Base-by-base conservation (phyloP, 2,888 invertebrate genomes). In the Chrysotoxum bicinctum region DNA sequence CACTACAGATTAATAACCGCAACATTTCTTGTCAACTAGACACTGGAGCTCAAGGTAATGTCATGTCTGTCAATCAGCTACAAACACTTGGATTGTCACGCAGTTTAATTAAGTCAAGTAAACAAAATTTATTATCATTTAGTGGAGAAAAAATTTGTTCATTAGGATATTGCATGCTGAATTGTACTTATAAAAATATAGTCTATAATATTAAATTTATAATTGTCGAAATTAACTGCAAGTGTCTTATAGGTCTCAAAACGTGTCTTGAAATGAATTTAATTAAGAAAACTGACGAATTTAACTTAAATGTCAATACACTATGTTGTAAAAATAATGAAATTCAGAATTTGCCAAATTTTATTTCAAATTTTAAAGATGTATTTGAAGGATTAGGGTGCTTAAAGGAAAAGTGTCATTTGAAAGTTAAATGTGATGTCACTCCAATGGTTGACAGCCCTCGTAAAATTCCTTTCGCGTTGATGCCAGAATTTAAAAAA, bases 371-470 rank as follows among this genome's bases (percentile, higher is more conserved):
- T 14, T 58, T 19, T 69, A 54, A 54, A 45, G 56, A 70, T 56
- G 56, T 70, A n/a, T 70, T 70, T 56, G 32, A 43, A 40, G 56
- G 69, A 14, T 56, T 72, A 58, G 58, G 70, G 12, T 58, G 70
- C 3, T 48, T 72, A 48, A 72, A 72, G 16, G 56, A 58, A 58
- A 58, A 72, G 14, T 58, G 56, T 14, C 69, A 70, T 70, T 70
- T 70, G 1, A 54, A 72, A 37, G 56, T 58, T 48, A 45, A 58
- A 48, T 48, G 45, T n/a, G 70, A 58, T 58, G 70, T 56, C 19
- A 54, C 26, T 14, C 54, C 70, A 23, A 56, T 75, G 9, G 43
- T 48, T 35, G 56, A 75, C 5, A 54, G 43, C 8, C 35, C 75
- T 21, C 30, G 66, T 8, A 43, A 66, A 12, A 56, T 75, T 45